phyloP scores from a whole-genome alignment of 2,113 vertebrate genomes.

The Eira barbara region DNA sequence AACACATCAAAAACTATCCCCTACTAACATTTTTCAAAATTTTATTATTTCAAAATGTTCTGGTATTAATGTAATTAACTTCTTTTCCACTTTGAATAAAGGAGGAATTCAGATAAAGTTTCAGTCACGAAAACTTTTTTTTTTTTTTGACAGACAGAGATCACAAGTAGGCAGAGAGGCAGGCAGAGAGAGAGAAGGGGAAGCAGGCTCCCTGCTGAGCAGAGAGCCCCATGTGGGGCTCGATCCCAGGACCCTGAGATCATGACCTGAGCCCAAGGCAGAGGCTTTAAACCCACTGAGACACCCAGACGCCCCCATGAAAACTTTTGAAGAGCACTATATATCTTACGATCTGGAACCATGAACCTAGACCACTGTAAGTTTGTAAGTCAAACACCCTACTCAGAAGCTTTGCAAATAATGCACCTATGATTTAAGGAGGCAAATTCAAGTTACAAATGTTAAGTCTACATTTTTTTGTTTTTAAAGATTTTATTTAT shows the following conservation, averaged over 20 bases:
- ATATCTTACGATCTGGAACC: not conserved
- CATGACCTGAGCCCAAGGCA: no score
- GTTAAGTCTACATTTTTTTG: no score
- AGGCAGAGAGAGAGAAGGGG: no score
- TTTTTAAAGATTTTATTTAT: no score
- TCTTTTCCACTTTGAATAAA: conserved; percentile 3
- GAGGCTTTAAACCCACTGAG: no score
- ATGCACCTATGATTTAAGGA: not conserved
- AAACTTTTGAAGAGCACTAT: not conserved
- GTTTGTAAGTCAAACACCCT: not conserved
- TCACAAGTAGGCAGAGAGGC: no score
- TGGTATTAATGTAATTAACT: not conserved
- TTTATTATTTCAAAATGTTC: not conserved
- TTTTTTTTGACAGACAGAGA: no score
- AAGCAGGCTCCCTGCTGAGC: no score
- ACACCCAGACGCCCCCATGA: not conserved
- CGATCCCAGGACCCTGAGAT: no score
- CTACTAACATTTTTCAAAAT: conserved; percentile 1
- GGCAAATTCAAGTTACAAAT: not conserved
- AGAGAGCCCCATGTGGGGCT: no score
- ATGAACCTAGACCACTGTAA: not conserved
- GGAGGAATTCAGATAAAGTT: not conserved
- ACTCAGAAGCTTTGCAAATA: not conserved
- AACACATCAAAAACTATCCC: not conserved
- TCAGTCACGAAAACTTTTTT: no score